Base-by-base conservation (phyloP, 2,888 invertebrate genomes). In the Cryptocephalus primarius region DNA sequence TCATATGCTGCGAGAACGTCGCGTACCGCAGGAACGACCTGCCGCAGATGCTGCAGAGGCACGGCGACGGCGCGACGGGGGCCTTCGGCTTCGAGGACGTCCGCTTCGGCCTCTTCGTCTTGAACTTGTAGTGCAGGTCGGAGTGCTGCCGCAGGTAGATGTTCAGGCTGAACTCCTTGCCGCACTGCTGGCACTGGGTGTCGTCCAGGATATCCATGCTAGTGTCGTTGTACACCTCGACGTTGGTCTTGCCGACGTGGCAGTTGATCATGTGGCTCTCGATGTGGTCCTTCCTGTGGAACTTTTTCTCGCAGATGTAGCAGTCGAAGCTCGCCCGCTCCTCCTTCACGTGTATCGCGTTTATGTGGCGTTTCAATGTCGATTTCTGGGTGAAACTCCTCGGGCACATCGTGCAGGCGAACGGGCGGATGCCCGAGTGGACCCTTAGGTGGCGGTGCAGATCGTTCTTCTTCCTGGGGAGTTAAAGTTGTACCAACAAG, bases 361-460 rank as follows among this genome's bases (percentile, higher is more conserved):
- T 55, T 55, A 61, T 58, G 46, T 63, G 63, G 8, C 60, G 55
- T 1, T 57, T 55, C 43, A 62, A 51, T 43, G 62, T 61, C 38
- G 56, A 55, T n/a, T 58, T 57, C 47, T 62, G 61, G 40, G 59
- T 54, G 49, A 62, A 63, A 3, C 53, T 52, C 48, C 60, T 61
- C 42, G 56, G 56, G 43, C 63, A 63, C 33, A 60, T 47, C 33
- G 51, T 58, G 46, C 63, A 63, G 47, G 49, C 46, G 9, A 57
- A 58, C 42, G 59, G 60, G 43, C 48, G 47, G 11, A 48, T 12
- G 14, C 51, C 54, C 9, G 54, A 50, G 13, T 54, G 54, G 9
- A 48, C 43, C n/a, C 51, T 42, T 9, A 42, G 45, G 40, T 51
- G 51, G 12, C 51, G 36, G 43, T 51, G 51, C 33, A 51, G 45